Conservation (phyloP, 2,888 invertebrate species). For the Lacanobia oleracea region DNA sequence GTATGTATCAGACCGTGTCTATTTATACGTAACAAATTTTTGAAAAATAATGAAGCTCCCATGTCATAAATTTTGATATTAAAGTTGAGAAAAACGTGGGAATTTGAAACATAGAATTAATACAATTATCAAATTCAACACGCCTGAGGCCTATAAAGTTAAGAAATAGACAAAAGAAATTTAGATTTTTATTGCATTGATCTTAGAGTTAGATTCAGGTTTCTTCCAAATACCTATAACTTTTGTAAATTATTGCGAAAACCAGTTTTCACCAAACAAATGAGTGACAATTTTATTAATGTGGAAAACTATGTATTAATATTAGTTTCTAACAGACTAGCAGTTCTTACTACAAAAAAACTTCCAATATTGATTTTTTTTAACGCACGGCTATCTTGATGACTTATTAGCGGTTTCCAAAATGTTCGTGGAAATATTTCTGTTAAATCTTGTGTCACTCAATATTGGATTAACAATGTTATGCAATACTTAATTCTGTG, state of each 20-base stretch:
- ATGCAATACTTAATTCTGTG: slow-evolving; percentile 3
- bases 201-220: slow-evolving; percentile 43
- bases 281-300: slow-evolving; percentile 19
- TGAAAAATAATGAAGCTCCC: slow-evolving; percentile 60
- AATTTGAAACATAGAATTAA: slow-evolving; percentile 30
- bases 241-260: slow-evolving; percentile 13
- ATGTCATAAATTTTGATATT: slow-evolving; percentile 61
- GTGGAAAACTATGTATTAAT: neutral
- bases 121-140: slow-evolving; percentile 42
- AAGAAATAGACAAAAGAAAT: slow-evolving; percentile 41
- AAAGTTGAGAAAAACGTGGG: slow-evolving; percentile 32
- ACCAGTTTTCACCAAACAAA: slow-evolving; percentile 17
- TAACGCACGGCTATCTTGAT: slow-evolving; percentile 15
- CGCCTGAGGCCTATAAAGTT: slow-evolving; percentile 54
- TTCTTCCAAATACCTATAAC: slow-evolving; percentile 41
- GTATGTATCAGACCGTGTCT: slow-evolving; percentile 55
- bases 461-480: slow-evolving; percentile 11
- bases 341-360: neutral
- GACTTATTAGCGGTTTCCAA: slow-evolving; percentile 6
- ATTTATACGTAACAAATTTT: slow-evolving; percentile 60
- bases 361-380: neutral
- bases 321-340: slow-evolving; percentile 24
- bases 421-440: slow-evolving; percentile 13
- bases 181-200: slow-evolving; percentile 40
- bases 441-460: neutral